phyloP scores from a whole-genome alignment of 2,888 invertebrate genomes.

The Gibbula magus region DNA sequence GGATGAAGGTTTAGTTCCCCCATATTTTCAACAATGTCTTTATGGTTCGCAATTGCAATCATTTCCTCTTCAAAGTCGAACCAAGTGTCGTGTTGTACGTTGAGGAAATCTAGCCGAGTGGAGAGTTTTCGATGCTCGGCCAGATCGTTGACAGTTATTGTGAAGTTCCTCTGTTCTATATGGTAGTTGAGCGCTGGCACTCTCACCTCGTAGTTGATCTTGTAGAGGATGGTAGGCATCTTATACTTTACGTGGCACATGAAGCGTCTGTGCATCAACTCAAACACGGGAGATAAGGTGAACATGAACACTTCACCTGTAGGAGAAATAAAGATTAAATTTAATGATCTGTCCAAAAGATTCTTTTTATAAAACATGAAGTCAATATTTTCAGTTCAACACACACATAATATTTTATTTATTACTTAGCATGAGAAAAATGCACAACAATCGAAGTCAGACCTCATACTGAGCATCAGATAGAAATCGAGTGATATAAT shows the following conservation, averaged over 20 bases:
- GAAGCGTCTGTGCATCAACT: slow-evolving; percentile 57
- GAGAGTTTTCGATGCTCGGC: slow-evolving; percentile 31
- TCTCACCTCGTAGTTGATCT: slow-evolving; percentile 62
- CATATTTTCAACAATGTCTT: slow-evolving; percentile 40
- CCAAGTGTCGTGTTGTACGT: slow-evolving; percentile 42
- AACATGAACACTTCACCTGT: slow-evolving; percentile 69
- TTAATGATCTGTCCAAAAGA: too few relatives aligned
- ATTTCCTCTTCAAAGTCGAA: slow-evolving; percentile 57
- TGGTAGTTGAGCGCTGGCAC: slow-evolving; percentile 57
- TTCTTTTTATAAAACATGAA: too few relatives aligned
- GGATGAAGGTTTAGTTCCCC: slow-evolving; percentile 52
- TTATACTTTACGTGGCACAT: slow-evolving; percentile 68
- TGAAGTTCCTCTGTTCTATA: slow-evolving; percentile 44
- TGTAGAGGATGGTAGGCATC: slow-evolving; percentile 66
- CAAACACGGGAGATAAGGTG: slow-evolving; percentile 66
- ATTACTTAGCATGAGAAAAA: too few relatives aligned
- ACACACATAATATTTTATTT: too few relatives aligned
- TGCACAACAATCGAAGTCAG: too few relatives aligned
- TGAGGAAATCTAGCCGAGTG: slow-evolving; percentile 41
- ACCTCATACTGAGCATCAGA: too few relatives aligned
- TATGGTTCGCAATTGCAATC: slow-evolving; percentile 62
- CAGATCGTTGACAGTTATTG: slow-evolving; percentile 25
- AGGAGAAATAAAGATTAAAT: too few relatives aligned
- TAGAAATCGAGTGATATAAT: too few relatives aligned
- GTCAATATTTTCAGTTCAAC: too few relatives aligned